Conservation (phyloP, 2,797 vertebrate species). For the Aphelocoma californica region DNA sequence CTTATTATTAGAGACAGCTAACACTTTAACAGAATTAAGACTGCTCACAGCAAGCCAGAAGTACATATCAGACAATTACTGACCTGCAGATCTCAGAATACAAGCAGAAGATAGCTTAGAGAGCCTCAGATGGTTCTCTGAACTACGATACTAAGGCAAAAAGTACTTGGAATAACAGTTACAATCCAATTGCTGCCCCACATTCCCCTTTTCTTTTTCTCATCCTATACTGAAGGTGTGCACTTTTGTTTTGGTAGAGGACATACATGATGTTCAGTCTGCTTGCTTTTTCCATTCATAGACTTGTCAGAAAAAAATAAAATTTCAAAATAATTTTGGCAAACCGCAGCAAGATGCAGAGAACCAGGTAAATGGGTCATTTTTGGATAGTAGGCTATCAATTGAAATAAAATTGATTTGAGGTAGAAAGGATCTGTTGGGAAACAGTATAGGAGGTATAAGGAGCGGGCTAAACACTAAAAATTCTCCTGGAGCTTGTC, state of each 20-base stretch:
- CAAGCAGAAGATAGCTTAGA: background rate
- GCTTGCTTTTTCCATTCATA: background rate
- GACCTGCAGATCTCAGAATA: background rate
- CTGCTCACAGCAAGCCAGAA: background rate
- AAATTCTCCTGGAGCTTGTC: background rate
- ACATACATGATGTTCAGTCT: background rate
- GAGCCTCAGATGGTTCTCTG: background rate
- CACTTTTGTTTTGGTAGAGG: background rate
- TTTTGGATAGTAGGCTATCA: background rate
- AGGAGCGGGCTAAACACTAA: background rate
- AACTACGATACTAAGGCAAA: background rate
- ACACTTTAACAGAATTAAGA: background rate
- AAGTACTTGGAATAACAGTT: background rate
- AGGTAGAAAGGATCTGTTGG: background rate
- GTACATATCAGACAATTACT: background rate
- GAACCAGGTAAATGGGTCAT: background rate
- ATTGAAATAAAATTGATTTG: background rate
- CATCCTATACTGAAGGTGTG: background rate
- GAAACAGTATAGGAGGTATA: background rate
- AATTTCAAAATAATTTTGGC: background rate
- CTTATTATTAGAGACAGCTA: background rate
- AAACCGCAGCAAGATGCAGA: background rate
- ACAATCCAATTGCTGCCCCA: background rate
- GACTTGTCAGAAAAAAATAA: background rate
- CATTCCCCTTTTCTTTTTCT: background rate